Percentiles rank a stretch among this genome's conserved stretches.
Conservation (phyloP, 1,140 invertebrate species). For the Potamilus streckersoni region DNA sequence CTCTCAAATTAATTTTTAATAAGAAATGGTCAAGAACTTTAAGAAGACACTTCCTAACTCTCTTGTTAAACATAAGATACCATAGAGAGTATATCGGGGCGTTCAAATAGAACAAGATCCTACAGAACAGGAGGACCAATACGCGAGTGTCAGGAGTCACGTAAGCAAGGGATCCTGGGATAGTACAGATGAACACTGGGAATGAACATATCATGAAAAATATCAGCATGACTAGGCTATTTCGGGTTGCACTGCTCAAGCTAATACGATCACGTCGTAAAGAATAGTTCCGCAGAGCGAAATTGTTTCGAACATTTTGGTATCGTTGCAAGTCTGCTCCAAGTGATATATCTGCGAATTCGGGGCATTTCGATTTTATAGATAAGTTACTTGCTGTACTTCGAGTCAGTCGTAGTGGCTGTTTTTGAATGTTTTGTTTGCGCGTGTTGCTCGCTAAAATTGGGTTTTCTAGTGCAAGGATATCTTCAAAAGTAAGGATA, state of each 20-base stretch:
- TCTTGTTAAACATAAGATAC: conserved; percentile 52
- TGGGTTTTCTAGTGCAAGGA: conserved; percentile 42
- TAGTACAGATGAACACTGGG: conserved; percentile 43
- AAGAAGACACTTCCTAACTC: conserved; percentile 47
- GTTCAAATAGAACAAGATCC: conserved; percentile 48
- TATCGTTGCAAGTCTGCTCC: conserved; percentile 43
- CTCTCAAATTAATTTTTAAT: conserved; percentile 24
- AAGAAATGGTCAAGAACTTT: conserved; percentile 39
- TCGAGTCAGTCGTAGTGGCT: conserved; percentile 26
- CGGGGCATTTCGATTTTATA: conserved; percentile 19
- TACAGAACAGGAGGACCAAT: conserved; percentile 35
- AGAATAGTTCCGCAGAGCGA: conserved; percentile 43
- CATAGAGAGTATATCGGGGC: conserved; percentile 49
- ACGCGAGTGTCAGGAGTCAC: conserved; percentile 25
- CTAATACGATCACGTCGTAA: conserved; percentile 33
- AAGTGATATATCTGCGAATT: conserved; percentile 48
- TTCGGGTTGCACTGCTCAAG: conserved; percentile 46
- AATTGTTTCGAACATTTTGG: conserved; percentile 39
- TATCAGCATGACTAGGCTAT: conserved; percentile 49
- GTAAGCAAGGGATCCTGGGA: conserved; percentile 33
- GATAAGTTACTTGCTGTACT: conserved; percentile 40
- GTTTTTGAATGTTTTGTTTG: conserved; percentile 23
- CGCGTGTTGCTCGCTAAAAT: conserved; percentile 22
- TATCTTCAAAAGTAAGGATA: conserved; percentile 38
- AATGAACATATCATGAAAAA: conserved; percentile 45